Percentiles rank a stretch among this genome's conserved stretches.
Evolutionary conservation across 2,888 invertebrate species (phyloP).

Genomic region (Neoitamus cyanurus): DNA sequence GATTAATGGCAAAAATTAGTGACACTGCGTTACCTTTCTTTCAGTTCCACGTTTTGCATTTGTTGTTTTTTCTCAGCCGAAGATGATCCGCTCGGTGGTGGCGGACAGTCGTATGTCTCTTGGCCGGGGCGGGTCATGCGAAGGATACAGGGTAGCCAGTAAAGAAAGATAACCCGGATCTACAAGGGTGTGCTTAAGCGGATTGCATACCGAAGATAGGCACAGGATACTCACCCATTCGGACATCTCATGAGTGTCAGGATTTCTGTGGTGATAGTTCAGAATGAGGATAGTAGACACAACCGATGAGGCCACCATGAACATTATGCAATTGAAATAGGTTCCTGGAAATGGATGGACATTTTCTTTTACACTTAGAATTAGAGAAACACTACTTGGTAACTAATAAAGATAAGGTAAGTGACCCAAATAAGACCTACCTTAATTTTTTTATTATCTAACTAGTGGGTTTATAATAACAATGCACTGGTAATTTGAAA

Average conservation of each 20-base stretch:
- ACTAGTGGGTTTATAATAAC: too few species aligned
- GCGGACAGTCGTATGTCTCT: slow-evolving; percentile 67
- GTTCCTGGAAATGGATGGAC: slow-evolving; percentile 73
- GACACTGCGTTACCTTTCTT: slow-evolving; percentile 71
- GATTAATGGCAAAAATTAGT: neutral
- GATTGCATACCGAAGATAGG: neutral
- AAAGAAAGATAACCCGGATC: slow-evolving; percentile 92
- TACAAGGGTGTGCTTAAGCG: slow-evolving; percentile 62
- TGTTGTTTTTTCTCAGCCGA: slow-evolving; percentile 72
- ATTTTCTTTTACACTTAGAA: neutral
- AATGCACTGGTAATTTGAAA: too few species aligned
- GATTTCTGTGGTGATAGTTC: slow-evolving; percentile 97
- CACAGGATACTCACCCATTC: slow-evolving; percentile 81
- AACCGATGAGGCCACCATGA: slow-evolving; percentile 98
- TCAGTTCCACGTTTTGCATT: slow-evolving; percentile 86
- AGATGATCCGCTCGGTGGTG: slow-evolving; percentile 71
- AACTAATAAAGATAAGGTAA: too few species aligned
- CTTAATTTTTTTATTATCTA: too few species aligned
- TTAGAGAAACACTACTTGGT: too few species aligned
- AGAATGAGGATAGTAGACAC: slow-evolving; percentile 97
- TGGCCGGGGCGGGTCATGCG: slow-evolving; percentile 87
- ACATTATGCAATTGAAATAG: slow-evolving; percentile 99
- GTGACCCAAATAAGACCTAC: too few species aligned
- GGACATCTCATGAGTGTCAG: slow-evolving; percentile 97
- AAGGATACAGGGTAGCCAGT: slow-evolving; percentile 97